Evolutionary conservation across 2,888 invertebrate species (phyloP).

Genomic region (Eutolmus rufibarbis): DNA sequence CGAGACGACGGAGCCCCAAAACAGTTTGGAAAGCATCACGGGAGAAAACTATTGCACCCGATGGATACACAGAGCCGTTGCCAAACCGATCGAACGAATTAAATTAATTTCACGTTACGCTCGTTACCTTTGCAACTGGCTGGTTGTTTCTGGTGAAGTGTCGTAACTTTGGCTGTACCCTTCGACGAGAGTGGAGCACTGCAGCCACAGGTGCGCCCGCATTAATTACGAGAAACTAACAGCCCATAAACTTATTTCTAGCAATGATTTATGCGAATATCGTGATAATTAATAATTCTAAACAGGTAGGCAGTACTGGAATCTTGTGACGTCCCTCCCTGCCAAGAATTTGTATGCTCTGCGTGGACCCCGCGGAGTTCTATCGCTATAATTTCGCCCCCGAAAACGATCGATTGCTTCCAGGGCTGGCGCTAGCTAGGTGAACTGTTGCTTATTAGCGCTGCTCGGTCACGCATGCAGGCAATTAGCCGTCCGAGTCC

Average conservation of each 20-base stretch:
- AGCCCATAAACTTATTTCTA: constrained; percentile 17
- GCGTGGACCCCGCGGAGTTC: neutral
- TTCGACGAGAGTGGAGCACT: neutral
- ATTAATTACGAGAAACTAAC: neutral
- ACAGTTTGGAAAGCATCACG: neutral
- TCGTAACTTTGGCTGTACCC: neutral
- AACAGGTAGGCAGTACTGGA: constrained; percentile 9
- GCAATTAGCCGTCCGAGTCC: neutral
- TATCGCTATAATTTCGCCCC: neutral
- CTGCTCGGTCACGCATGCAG: neutral
- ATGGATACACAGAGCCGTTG: neutral
- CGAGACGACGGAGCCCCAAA: neutral
- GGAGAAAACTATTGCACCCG: neutral
- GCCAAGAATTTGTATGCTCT: neutral
- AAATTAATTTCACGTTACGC: neutral
- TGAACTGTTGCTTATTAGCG: neutral
- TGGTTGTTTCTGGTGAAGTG: neutral
- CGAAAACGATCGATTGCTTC: neutral
- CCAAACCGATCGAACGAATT: neutral
- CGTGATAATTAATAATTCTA: constrained; percentile 18
- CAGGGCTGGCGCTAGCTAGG: neutral
- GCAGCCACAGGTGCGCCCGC: neutral
- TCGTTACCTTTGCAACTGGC: neutral
- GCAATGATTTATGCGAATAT: neutral
- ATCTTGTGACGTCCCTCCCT: constrained; percentile 13